Conservation (phyloP, 2,888 invertebrate genomes). For the Trissoscelio sp. region DNA sequence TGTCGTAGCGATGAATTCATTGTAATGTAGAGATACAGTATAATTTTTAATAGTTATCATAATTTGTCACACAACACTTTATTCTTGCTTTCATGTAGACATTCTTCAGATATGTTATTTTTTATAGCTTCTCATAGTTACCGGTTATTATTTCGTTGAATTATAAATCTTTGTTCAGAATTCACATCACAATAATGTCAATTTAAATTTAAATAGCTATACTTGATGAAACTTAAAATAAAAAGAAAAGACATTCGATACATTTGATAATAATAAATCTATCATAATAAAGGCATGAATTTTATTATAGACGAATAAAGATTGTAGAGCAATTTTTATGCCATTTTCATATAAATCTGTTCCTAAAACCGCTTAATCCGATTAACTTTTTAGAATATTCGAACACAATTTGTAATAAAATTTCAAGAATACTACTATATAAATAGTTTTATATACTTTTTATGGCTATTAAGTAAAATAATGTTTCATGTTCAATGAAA, state of each 20-base stretch:
- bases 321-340: constrained; percentile 17
- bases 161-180: too few relatives aligned
- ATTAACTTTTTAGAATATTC: constrained; percentile 21
- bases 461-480: neutral
- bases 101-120: neutral
- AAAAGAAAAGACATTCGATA: neutral
- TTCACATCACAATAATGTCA: neutral
- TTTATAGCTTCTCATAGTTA: neutral
- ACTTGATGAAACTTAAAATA: neutral
- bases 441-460: constrained; percentile 11
- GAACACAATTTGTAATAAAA: constrained; percentile 26
- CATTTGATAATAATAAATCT: constrained; percentile 9
- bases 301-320: constrained; percentile 14
- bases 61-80: constrained; percentile 10
- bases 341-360: constrained; percentile 15
- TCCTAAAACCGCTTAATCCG: constrained; percentile 20
- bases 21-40: too few relatives aligned
- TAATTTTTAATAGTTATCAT: constrained; percentile 2
- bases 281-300: constrained; percentile 23
- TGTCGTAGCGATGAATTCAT: neutral
- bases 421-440: neutral
- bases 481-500: neutral
- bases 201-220: neutral
- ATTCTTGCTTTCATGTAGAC: constrained; percentile 3
- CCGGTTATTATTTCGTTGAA: neutral